These are phyloP conservation scores for Dicycla oo DNA, from an alignment of 2,888 invertebrate species.

Conservation along the genomic window DNA sequence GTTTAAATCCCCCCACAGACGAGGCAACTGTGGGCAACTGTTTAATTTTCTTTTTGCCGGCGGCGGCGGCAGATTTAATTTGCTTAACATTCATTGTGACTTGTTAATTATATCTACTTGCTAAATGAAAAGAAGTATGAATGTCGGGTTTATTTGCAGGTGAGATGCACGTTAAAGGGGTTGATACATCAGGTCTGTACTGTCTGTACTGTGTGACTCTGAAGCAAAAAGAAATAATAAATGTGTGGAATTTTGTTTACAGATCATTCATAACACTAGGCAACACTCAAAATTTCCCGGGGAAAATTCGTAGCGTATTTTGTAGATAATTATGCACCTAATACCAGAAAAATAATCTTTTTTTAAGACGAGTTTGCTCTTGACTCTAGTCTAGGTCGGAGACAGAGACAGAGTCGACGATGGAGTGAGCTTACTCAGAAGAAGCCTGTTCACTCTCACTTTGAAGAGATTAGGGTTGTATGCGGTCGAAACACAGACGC, in stretches of 20 bases:
- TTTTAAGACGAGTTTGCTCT: too few relatives aligned
- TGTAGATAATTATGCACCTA: too few relatives aligned
- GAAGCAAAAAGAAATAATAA: not conserved
- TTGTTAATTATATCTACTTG: constrained; percentile 27
- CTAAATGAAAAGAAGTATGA: constrained; percentile 19
- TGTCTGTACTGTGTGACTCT: not conserved
- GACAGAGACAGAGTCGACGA: too few relatives aligned
- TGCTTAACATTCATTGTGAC: constrained; percentile 30
- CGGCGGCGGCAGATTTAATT: constrained; percentile 24
- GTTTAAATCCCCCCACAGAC: constrained; percentile 34
- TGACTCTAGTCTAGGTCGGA: too few relatives aligned
- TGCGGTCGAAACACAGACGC: too few relatives aligned
- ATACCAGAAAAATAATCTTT: too few relatives aligned
- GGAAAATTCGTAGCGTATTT: too few relatives aligned
- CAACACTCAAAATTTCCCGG: too few relatives aligned
- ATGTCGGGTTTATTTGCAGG: not conserved
- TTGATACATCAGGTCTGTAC: not conserved
- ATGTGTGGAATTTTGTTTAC: not conserved
- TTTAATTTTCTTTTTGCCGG: constrained; percentile 37
- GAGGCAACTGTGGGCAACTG: constrained; percentile 10
- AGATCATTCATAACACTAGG: not conserved
- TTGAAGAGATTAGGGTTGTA: too few relatives aligned
- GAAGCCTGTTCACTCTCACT: too few relatives aligned
- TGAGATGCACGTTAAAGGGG: not conserved
- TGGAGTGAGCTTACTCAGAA: too few relatives aligned